Conservation (phyloP, 2,113 vertebrate genomes). For the Lethenteron reissneri region DNA sequence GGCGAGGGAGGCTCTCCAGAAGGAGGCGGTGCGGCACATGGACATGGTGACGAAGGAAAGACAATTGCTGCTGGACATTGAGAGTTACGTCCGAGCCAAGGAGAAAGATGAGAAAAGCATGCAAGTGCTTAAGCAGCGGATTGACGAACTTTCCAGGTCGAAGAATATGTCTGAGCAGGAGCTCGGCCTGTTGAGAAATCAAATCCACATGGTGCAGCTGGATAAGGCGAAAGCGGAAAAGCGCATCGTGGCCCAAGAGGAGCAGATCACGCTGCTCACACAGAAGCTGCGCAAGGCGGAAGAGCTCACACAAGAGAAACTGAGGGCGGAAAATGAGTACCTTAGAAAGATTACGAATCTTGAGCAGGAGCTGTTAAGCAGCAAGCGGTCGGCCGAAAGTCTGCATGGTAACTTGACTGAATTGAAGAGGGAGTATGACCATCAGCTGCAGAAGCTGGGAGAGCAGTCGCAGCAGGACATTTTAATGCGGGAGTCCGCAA, state of each 20-base stretch:
- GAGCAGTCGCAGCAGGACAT: constrained; percentile 74
- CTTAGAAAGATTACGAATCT: background rate
- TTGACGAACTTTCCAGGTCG: background rate
- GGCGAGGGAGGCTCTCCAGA: background rate
- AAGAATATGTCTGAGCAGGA: background rate
- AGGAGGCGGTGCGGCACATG: background rate
- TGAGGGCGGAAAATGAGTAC: background rate
- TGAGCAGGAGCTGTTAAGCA: background rate
- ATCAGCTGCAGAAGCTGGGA: constrained; percentile 52
- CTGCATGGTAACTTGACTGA: too few relatives aligned
- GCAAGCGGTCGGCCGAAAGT: background rate
- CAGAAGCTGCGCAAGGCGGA: background rate
- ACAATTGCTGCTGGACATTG: background rate
- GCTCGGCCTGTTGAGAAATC: background rate
- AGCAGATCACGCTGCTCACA: background rate
- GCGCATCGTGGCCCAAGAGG: background rate
- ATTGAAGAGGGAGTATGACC: background rate
- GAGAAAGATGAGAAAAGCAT: background rate
- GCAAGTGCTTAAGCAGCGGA: background rate
- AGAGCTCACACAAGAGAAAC: background rate
- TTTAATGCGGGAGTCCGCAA: too few relatives aligned
- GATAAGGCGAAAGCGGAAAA: background rate
- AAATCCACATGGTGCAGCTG: background rate
- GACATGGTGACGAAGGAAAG: background rate
- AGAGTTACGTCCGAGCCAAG: background rate